Evolutionary conservation across 2,113 vertebrate species (phyloP).

Genomic region (Rattus rattus): DNA sequence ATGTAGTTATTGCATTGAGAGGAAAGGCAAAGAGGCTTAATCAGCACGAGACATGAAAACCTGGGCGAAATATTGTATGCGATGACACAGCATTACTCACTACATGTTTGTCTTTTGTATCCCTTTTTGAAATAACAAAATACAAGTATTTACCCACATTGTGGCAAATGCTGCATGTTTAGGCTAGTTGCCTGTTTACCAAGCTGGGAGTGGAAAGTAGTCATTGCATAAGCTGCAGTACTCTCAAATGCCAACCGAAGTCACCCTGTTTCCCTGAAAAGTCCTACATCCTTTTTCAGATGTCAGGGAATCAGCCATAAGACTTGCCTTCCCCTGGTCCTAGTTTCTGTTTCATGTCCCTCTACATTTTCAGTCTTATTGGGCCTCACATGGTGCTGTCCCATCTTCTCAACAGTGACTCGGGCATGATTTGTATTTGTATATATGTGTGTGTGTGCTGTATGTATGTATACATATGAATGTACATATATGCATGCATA

Average conservation of each 20-base stretch:
- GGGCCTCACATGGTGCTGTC: not conserved
- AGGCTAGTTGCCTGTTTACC: not conserved
- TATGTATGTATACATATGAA: no score
- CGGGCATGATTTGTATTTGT: not conserved
- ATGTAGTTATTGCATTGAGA: not conserved
- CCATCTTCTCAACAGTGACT: not conserved
- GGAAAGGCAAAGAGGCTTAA: not conserved
- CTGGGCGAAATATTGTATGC: not conserved
- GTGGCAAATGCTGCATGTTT: not conserved
- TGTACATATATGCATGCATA: not conserved
- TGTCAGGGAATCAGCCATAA: not conserved
- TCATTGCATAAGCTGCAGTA: not conserved
- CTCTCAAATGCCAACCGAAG: not conserved
- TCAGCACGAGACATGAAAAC: not conserved
- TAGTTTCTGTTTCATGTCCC: not conserved
- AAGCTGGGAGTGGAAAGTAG: not conserved
- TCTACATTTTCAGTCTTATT: not conserved
- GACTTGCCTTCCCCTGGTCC: not conserved
- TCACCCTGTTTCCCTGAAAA: not conserved
- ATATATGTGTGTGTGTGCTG: not conserved
- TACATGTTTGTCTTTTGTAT: not conserved
- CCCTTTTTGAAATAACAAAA: not conserved
- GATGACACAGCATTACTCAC: not conserved
- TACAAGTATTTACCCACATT: not conserved
- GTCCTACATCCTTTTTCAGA: not conserved